Conservation (phyloP, 1,140 invertebrate genomes). For the Matsumurasca onukii region DNA sequence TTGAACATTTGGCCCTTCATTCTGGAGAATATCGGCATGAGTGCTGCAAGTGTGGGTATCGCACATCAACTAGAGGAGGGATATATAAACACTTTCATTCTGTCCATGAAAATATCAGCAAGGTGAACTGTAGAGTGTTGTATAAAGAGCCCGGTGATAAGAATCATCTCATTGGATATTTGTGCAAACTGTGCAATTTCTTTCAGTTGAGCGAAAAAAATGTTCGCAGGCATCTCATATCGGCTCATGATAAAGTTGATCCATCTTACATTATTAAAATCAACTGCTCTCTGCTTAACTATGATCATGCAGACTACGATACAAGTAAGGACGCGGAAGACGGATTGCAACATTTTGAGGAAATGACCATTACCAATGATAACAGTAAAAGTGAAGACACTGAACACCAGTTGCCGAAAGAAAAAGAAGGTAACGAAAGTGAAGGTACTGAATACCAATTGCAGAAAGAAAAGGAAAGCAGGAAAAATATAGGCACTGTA, state of each 20-base stretch:
- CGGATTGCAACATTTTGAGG: too few species aligned
- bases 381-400: too few species aligned
- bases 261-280: background rate
- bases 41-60: slow-evolving; percentile 14
- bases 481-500: too few species aligned
- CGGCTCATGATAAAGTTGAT: background rate
- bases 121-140: background rate
- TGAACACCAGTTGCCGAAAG: too few species aligned
- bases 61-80: slow-evolving; percentile 1
- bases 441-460: too few species aligned
- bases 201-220: slow-evolving; percentile 5
- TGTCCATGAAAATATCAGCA: background rate
- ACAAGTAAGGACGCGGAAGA: too few species aligned
- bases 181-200: slow-evolving; percentile 12
- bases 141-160: slow-evolving; percentile 1
- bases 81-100: background rate
- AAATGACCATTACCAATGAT: too few species aligned
- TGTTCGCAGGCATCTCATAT: background rate
- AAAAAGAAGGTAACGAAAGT: too few species aligned
- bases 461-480: too few species aligned
- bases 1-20: slow-evolving; percentile 12
- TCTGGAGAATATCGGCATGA: slow-evolving; percentile 12
- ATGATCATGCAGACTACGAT: too few species aligned
- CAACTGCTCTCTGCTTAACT: background rate
- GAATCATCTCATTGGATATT: background rate